Conservation (phyloP, 2,888 invertebrate genomes). For the Pollenia angustigena region DNA sequence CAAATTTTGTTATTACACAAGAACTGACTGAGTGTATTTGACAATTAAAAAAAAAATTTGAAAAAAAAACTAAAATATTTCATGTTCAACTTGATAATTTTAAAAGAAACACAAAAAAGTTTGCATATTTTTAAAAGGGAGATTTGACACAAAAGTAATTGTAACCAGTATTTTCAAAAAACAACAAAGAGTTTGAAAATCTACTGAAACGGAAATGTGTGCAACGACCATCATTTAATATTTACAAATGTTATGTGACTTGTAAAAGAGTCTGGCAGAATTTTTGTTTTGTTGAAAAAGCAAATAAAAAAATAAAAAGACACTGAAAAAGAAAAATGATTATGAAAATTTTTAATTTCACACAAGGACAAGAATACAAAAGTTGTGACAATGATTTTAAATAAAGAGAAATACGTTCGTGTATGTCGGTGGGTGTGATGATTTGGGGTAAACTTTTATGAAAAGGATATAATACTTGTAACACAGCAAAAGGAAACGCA, state of each 20-base stretch:
- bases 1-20: constrained; percentile 25
- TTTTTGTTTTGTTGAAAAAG: constrained; percentile 74
- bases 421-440: not conserved
- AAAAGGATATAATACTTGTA: not conserved
- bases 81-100: constrained; percentile 18
- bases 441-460: not conserved
- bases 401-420: not conserved
- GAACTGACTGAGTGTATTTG: constrained; percentile 31
- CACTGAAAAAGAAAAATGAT: constrained; percentile 3
- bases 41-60: constrained; percentile 51
- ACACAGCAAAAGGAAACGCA: constrained; percentile 15
- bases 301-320: not conserved
- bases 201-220: constrained; percentile 58
- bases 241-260: constrained; percentile 79
- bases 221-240: constrained; percentile 80
- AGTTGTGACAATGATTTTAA: constrained; percentile 3
- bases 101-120: constrained; percentile 8
- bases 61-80: constrained; percentile 34
- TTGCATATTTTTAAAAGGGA: constrained; percentile 52
- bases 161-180: not conserved
- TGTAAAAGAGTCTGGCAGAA: constrained; percentile 70
- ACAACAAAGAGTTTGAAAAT: constrained; percentile 28
- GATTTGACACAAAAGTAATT: constrained; percentile 9
- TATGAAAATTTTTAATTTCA: constrained; percentile 41
- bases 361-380: constrained; percentile 36